Evolutionary conservation across 2,888 invertebrate genomes (phyloP), one percentile per base, ranked within the genome.

Genomic region (Slavum lentiscoides): DNA sequence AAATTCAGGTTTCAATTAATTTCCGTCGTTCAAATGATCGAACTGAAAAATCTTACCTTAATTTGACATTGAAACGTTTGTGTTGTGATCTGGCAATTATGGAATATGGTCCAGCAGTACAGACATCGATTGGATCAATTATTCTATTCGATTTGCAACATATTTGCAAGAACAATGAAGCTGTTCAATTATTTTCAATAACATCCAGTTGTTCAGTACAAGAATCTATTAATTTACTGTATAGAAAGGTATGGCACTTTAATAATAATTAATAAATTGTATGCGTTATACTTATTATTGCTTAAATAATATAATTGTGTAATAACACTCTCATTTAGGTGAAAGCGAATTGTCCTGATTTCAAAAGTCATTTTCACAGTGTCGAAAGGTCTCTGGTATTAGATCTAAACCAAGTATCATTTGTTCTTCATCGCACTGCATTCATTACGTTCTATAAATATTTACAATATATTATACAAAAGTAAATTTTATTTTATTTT

Each of bases 271-370:
- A 5, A 37, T 37, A 19, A 55, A 55, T 39, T 72, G 30, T 30
- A 30, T 39, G 11, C 43, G 43, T 43, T 61, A 62, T 30, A 30
- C 30, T 30, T 30, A 30, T 30, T 30, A 30, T 30, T 30, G 4
- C 2, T 30, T 30, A 30, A 43, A 58, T 39, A 74, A 53, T 55
- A 8, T 15, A 37, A 53, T 68, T 19, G 9, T 37, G 9, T 21
- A 21, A 5, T 43, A 49, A 64, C n/a, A 13, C 9, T 81, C 67
- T 81, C 66, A 81, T 84, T 82, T 86, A 93, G 93, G 93, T 94
- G 0, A 90, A 91, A 68, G 92, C 93, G 0, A 90, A 91, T 84
- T 94, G 94, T 86, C 94, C 94, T 0, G 94, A 95, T 86, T 94
- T 94, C 87, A 91, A 91, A 85, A 89, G 91, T 0, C 91, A 93